Percentiles rank a stretch among this genome's conserved stretches.
These are phyloP conservation scores for Conchocele bisecta DNA, from an alignment of 2,888 invertebrate species.

Conservation along the genomic window DNA sequence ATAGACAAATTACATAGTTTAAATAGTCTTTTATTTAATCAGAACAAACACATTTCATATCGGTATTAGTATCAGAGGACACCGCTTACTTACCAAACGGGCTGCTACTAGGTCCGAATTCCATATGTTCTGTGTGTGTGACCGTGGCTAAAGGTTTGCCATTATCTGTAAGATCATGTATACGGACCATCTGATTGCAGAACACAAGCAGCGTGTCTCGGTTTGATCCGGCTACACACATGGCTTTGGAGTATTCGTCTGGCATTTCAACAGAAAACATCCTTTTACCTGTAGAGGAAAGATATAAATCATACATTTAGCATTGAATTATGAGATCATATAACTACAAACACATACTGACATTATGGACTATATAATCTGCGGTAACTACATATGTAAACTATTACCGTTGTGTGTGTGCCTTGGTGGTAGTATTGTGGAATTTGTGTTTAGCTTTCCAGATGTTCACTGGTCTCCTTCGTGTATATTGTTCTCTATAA, in stretches of 20 bases:
- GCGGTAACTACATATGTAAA: too few relatives aligned
- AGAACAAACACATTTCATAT: too few relatives aligned
- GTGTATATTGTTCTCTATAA: too few relatives aligned
- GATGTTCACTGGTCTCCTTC: too few relatives aligned
- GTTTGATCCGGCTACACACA: constrained; percentile 35
- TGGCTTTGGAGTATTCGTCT: not conserved
- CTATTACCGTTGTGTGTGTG: too few relatives aligned
- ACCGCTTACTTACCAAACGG: constrained; percentile 19
- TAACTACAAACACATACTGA: too few relatives aligned
- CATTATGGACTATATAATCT: too few relatives aligned
- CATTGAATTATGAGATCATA: too few relatives aligned
- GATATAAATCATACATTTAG: too few relatives aligned
- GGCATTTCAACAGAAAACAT: constrained; percentile 1
- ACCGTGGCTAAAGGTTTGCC: not conserved
- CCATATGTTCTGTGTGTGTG: constrained; percentile 8
- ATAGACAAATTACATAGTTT: too few relatives aligned
- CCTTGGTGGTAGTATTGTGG: too few relatives aligned
- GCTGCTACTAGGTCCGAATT: constrained; percentile 27
- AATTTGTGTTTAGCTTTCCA: too few relatives aligned
- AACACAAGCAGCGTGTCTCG: constrained; percentile 18
- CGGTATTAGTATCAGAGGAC: not conserved
- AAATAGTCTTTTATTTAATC: not conserved
- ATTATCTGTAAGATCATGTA: constrained; percentile 16
- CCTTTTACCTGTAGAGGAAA: constrained; percentile 1
- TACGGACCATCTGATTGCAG: not conserved